Evolutionary conservation across 1,140 invertebrate species (phyloP).

Genomic region (Hyposmocoma kahamanoa): DNA sequence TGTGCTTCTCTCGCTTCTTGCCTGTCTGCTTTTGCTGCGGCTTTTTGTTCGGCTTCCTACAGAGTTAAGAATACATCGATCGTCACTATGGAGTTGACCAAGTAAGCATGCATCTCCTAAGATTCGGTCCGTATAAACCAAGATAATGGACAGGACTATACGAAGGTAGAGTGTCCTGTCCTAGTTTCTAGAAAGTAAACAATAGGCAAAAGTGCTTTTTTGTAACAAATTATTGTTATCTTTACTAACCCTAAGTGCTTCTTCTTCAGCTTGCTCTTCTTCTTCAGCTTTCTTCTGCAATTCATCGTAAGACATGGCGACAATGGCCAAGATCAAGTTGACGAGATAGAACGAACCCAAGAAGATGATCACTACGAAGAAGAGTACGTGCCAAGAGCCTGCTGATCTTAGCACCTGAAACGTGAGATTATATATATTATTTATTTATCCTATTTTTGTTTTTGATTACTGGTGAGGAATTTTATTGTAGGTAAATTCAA

Average conservation of each 20-base stretch:
- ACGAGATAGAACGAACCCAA: conserved; percentile 98
- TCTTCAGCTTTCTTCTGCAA: conserved; percentile 98
- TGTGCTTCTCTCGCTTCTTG: conserved; percentile 81
- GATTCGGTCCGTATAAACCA: too few species aligned
- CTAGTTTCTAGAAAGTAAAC: too few species aligned
- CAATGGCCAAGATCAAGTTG: conserved; percentile 99
- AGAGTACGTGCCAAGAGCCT: conserved; percentile 97
- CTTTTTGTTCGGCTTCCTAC: conserved; percentile 88
- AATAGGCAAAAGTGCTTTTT: too few species aligned
- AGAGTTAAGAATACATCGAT: not conserved
- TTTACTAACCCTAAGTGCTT: conserved; percentile 89
- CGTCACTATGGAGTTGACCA: too few species aligned
- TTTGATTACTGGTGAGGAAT: too few species aligned
- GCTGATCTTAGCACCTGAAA: conserved; percentile 90
- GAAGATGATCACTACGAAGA: conserved; percentile 99
- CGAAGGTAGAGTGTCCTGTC: too few species aligned
- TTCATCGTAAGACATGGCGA: conserved; percentile 99
- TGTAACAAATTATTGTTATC: too few species aligned
- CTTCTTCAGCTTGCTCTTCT: conserved; percentile 94
- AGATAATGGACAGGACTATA: too few species aligned
- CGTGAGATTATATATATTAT: too few species aligned
- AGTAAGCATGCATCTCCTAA: too few species aligned
- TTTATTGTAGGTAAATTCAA: too few species aligned
- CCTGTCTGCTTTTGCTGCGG: conserved; percentile 82
- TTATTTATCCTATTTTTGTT: too few species aligned